Conservation (phyloP, 1,140 invertebrate species). For the Papilio dardanus region DNA sequence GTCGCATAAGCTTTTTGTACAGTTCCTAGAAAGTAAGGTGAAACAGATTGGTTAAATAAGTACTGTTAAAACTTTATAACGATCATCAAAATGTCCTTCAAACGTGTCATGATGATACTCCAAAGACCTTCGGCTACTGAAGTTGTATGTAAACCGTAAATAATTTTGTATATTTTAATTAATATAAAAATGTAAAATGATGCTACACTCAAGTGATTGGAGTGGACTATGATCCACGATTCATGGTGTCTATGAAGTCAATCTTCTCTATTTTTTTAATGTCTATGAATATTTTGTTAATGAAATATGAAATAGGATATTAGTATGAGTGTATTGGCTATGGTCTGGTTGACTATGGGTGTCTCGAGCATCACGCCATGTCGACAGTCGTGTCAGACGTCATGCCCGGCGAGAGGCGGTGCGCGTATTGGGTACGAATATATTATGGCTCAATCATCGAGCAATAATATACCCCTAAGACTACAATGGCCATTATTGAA, state of each 20-base stretch:
- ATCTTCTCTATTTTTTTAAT: too few relatives aligned
- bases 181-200: neutral
- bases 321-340: too few relatives aligned
- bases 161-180: slow-evolving; percentile 1
- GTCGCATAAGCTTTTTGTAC: neutral
- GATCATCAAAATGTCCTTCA: neutral
- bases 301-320: too few relatives aligned
- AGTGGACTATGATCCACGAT: neutral
- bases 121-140: neutral
- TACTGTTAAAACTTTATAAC: neutral
- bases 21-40: neutral
- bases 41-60: neutral
- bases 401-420: too few relatives aligned
- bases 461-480: too few relatives aligned
- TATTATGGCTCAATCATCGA: too few relatives aligned
- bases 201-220: slow-evolving; percentile 5
- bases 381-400: too few relatives aligned
- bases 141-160: neutral
- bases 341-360: too few relatives aligned
- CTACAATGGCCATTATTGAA: too few relatives aligned
- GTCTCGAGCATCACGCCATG: too few relatives aligned
- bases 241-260: neutral
- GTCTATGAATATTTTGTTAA: too few relatives aligned
- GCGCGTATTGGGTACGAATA: too few relatives aligned
- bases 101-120: neutral